These are phyloP conservation scores for Tribolium castaneum DNA, from an alignment of 1,140 invertebrate genomes.

Conservation along the genomic window DNA sequence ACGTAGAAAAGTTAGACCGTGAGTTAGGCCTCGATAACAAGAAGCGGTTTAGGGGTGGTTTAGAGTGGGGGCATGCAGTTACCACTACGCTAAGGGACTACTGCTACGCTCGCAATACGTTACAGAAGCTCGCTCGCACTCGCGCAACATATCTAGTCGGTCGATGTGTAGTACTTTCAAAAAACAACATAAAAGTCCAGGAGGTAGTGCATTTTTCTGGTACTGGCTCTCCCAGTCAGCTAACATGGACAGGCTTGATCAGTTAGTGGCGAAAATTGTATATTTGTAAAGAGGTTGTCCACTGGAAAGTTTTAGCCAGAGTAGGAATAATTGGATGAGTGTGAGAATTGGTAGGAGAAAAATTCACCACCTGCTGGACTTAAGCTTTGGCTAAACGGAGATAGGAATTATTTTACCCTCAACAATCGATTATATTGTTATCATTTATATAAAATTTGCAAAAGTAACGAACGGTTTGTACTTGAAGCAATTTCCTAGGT, in stretches of 20 bases:
- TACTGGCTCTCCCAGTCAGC: no score
- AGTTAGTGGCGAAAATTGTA: no score
- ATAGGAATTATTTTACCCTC: slow-evolving; percentile 62
- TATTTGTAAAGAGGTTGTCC: no score
- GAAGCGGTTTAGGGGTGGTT: slow-evolving; percentile 39
- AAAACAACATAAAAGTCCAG: slow-evolving; percentile 19
- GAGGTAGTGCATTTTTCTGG: no score
- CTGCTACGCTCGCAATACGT: slow-evolving; percentile 45
- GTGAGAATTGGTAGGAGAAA: no score
- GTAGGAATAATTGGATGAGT: no score
- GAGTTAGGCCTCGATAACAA: slow-evolving; percentile 52
- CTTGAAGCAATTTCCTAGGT: slow-evolving; percentile 63
- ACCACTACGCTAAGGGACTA: slow-evolving; percentile 38
- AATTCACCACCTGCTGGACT: no score
- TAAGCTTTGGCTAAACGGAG: slow-evolving; percentile 57
- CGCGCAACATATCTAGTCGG: slow-evolving; percentile 57
- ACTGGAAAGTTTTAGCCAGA: no score
- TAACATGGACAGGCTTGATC: no score
- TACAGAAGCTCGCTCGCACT: slow-evolving; percentile 54
- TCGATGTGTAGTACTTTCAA: slow-evolving; percentile 51
- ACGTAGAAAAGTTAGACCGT: slow-evolving; percentile 51
- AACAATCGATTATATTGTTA: slow-evolving; percentile 62
- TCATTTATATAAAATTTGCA: slow-evolving; percentile 64
- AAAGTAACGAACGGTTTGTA: slow-evolving; percentile 64
- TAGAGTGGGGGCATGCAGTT: slow-evolving; percentile 51